Percentiles rank a stretch among this genome's conserved stretches.
phyloP scores from a whole-genome alignment of 2,113 vertebrate genomes.

The Larimichthys polyactis region DNA sequence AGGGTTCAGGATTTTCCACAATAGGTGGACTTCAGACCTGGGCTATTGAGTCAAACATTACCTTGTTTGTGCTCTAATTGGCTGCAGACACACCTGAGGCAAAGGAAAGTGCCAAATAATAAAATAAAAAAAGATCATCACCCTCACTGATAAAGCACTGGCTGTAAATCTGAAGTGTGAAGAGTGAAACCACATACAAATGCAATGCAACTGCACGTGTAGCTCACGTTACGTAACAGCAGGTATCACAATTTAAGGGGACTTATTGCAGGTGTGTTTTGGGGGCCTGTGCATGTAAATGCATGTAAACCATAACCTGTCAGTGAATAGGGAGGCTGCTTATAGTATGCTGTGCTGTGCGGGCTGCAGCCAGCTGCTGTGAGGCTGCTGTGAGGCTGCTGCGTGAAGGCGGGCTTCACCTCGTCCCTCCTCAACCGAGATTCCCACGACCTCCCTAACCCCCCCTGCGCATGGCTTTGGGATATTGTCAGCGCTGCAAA shows the following conservation, averaged over 20 bases:
- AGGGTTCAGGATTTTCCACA: constrained; percentile 16
- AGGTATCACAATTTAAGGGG: not conserved
- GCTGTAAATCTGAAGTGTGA: constrained; percentile 9
- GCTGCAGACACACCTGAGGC: constrained; percentile 9
- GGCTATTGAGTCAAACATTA: constrained; percentile 1
- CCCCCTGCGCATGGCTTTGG: constrained; percentile 68
- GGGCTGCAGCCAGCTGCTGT: constrained; percentile 67
- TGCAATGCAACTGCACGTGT: not conserved
- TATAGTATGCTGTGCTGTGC: constrained; percentile 13
- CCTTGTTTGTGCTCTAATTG: constrained; percentile 14
- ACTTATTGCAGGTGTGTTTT: constrained; percentile 33
- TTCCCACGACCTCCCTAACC: constrained; percentile 84
- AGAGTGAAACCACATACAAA: constrained; percentile 1
- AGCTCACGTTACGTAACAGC: not conserved
- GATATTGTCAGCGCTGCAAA: constrained; percentile 57
- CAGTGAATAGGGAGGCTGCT: constrained; percentile 23
- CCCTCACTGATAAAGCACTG: constrained; percentile 10
- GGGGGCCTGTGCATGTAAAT: constrained; percentile 15
- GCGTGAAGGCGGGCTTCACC: constrained; percentile 79
- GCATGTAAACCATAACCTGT: constrained; percentile 14
- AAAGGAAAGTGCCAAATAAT: constrained; percentile 1
- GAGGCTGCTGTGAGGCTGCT: constrained; percentile 62
- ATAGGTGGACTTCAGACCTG: constrained; percentile 41
- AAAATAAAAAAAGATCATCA: not conserved
- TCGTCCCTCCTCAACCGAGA: constrained; percentile 71